These are phyloP conservation scores for Melanophora roralis DNA, from an alignment of 2,888 invertebrate species.

Conservation along the genomic window DNA sequence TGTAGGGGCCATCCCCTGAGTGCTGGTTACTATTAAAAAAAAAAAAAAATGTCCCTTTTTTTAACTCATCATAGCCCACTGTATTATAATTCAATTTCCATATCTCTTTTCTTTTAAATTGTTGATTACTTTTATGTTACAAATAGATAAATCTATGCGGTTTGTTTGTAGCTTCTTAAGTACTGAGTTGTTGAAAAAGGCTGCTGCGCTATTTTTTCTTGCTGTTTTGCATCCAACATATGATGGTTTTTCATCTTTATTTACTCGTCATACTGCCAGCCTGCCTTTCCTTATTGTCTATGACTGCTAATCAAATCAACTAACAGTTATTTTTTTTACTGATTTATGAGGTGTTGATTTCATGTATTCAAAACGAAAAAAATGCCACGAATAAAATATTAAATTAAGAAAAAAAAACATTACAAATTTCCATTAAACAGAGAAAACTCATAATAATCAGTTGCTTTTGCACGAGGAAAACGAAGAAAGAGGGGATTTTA, in stretches of 20 bases:
- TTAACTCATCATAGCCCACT: no score
- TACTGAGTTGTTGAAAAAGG: not conserved
- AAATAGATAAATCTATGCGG: slow-evolving; percentile 1
- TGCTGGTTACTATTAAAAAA: no score
- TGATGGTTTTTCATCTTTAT: slow-evolving; percentile 38
- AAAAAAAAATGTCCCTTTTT: no score
- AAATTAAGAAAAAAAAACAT: not conserved
- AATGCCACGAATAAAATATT: slow-evolving; percentile 13
- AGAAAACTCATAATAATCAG: slow-evolving; percentile 12
- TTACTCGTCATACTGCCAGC: slow-evolving; percentile 1
- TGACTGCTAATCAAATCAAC: slow-evolving; percentile 19
- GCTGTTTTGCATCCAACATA: no score
- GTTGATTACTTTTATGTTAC: not conserved
- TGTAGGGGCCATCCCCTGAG: no score
- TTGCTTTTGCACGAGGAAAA: no score
- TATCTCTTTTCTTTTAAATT: not conserved
- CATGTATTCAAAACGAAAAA: slow-evolving; percentile 53
- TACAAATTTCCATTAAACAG: slow-evolving; percentile 10
- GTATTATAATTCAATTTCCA: no score
- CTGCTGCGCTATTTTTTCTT: slow-evolving; percentile 15
- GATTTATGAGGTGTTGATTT: slow-evolving; percentile 63
- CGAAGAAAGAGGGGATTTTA: no score
- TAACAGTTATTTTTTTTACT: slow-evolving; percentile 50
- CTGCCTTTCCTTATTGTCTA: not conserved
- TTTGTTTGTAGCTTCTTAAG: not conserved